Percentiles rank a stretch among this genome's conserved stretches.
phyloP scores from a whole-genome alignment of 2,888 invertebrate genomes.

The Plusia festucae region DNA sequence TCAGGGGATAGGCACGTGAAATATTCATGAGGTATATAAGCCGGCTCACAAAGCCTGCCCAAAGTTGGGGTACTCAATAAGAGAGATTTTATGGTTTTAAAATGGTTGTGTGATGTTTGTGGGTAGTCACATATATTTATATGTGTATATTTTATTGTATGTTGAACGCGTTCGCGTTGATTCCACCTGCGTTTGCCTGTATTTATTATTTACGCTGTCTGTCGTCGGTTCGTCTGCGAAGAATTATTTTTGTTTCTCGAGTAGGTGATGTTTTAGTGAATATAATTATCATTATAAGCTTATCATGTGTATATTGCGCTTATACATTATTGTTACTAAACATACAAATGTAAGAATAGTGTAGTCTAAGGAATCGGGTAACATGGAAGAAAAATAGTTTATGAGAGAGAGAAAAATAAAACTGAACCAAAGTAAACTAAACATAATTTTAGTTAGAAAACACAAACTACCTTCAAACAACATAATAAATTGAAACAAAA shows the following conservation, averaged over 20 bases:
- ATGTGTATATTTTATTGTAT: slow-evolving; percentile 25
- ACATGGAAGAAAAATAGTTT: too few relatives aligned
- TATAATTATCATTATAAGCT: neutral
- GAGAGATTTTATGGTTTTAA: slow-evolving; percentile 66
- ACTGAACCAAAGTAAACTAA: too few relatives aligned
- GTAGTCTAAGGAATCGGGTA: too few relatives aligned
- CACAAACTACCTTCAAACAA: too few relatives aligned
- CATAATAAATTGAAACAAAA: too few relatives aligned
- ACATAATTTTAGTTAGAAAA: too few relatives aligned
- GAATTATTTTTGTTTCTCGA: slow-evolving; percentile 7
- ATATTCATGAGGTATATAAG: slow-evolving; percentile 72
- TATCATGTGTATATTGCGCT: neutral
- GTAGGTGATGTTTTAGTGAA: too few relatives aligned
- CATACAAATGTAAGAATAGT: too few relatives aligned
- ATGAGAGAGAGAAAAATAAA: too few relatives aligned
- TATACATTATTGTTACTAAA: too few relatives aligned
- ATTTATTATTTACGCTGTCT: slow-evolving; percentile 27
- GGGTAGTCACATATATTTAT: slow-evolving; percentile 28
- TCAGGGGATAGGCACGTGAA: slow-evolving; percentile 61
- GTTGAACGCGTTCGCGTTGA: slow-evolving; percentile 17
- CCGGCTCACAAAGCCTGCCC: slow-evolving; percentile 56
- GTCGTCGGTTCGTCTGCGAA: neutral
- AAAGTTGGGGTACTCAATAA: slow-evolving; percentile 59
- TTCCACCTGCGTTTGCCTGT: slow-evolving; percentile 9
- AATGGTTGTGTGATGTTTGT: slow-evolving; percentile 40